Conservation (phyloP, 2,113 vertebrate genomes). For the Oxyruncus cristatus region DNA sequence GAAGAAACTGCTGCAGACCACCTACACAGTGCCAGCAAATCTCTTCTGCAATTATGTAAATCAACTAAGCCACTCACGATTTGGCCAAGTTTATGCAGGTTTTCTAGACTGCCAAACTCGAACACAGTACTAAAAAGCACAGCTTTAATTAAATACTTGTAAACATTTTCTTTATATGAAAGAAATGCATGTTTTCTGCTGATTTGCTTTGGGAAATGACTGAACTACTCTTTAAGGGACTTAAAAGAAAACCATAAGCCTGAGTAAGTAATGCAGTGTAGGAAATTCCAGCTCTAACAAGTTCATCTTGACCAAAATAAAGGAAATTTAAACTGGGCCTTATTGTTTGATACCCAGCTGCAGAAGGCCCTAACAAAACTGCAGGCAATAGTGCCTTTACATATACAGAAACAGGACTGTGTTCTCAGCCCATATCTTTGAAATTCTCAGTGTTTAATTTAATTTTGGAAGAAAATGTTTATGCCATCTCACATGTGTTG, state of each 20-base stretch:
- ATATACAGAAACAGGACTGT: background rate
- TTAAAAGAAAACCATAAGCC: background rate
- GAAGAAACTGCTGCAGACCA: background rate
- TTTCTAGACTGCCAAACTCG: background rate
- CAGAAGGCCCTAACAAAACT: background rate
- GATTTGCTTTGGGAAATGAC: background rate
- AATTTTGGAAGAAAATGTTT: background rate
- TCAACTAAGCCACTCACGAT: background rate
- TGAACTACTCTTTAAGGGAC: background rate
- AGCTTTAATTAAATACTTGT: background rate
- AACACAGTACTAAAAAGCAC: background rate
- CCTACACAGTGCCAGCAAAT: background rate
- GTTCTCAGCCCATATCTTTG: background rate
- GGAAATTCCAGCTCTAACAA: background rate
- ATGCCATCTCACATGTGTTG: background rate
- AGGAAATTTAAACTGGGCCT: background rate
- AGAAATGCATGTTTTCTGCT: background rate
- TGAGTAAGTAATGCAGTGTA: background rate
- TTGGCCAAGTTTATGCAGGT: background rate
- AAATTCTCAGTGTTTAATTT: background rate
- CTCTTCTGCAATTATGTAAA: background rate
- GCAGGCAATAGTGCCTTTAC: background rate
- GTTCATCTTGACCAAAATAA: background rate
- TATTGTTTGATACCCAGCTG: background rate
- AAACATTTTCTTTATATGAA: background rate